These are phyloP conservation scores for Parasteatoda lunata DNA, from an alignment of 2,888 invertebrate species.

Conservation along the genomic window DNA sequence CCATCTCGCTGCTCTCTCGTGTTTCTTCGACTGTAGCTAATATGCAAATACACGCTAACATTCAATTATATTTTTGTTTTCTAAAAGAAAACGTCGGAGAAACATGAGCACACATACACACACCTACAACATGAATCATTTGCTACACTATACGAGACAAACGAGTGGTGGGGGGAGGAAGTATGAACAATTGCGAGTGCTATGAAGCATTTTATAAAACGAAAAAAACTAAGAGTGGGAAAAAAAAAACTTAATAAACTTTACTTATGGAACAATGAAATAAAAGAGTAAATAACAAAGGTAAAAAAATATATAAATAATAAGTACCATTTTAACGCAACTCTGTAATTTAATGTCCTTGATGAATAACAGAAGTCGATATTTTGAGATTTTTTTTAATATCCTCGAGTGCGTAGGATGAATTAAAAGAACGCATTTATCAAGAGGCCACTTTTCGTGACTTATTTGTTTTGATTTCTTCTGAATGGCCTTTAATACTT, in stretches of 20 bases:
- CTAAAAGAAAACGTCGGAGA: conserved; percentile 50
- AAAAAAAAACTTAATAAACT: conserved; percentile 9
- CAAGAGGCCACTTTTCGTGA: conserved; percentile 58
- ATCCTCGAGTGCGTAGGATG: conserved; percentile 7
- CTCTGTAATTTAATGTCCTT: conserved; percentile 66
- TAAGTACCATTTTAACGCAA: conserved; percentile 61
- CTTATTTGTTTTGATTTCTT: conserved; percentile 62
- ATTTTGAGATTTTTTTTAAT: conserved; percentile 39
- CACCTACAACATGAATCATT: conserved; percentile 67
- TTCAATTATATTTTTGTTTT: conserved; percentile 67
- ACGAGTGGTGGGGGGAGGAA: conserved; percentile 20
- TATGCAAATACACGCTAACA: conserved; percentile 67
- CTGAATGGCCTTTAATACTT: conserved; percentile 56
- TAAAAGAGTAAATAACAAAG: conserved; percentile 50
- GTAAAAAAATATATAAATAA: conserved; percentile 15
- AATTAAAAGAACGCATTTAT: conserved; percentile 66
- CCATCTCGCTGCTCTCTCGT: conserved; percentile 25
- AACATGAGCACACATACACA: conserved; percentile 52
- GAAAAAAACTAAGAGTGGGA: neutral
- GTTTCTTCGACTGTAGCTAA: conserved; percentile 63
- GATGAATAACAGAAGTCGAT: conserved; percentile 63
- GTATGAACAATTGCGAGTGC: conserved; percentile 41
- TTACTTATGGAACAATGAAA: conserved; percentile 57
- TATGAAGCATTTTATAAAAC: conserved; percentile 63
- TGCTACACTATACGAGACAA: conserved; percentile 52